phyloP scores from a whole-genome alignment of 2,797 vertebrate genomes.

The Hyperoplus immaculatus region DNA sequence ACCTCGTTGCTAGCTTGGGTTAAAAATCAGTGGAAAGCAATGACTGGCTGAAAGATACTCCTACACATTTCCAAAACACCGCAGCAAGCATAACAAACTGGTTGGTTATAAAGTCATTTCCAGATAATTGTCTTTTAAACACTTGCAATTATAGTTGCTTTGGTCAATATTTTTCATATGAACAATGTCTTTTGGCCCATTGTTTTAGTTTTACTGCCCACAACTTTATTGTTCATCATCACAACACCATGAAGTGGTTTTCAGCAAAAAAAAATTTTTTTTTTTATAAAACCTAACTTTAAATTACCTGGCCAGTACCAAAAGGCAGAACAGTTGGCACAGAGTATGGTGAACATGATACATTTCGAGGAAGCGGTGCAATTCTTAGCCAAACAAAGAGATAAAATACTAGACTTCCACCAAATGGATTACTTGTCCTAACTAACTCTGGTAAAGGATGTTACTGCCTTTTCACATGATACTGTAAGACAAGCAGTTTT shows the following conservation, averaged over 20 bases:
- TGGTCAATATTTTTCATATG: background rate
- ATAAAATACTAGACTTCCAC: background rate
- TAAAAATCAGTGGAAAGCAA: background rate
- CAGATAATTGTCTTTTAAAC: background rate
- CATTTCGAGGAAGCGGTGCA: background rate
- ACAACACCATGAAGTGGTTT: background rate
- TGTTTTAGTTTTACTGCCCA: background rate
- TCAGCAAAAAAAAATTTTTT: background rate
- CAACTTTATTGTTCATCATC: background rate
- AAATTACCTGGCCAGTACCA: background rate
- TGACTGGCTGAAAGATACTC: no score
- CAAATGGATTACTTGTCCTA: no score
- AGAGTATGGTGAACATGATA: background rate
- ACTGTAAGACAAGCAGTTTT: background rate
- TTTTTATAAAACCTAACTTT: background rate
- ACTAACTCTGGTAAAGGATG: constrained; percentile 5
- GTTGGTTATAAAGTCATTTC: background rate
- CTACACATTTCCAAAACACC: background rate
- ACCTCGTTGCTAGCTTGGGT: background rate
- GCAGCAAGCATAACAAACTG: background rate
- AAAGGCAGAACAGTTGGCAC: background rate
- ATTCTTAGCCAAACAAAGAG: background rate
- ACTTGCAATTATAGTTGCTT: background rate
- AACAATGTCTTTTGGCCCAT: background rate
- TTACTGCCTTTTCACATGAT: background rate